Base-by-base conservation (phyloP, 2,888 invertebrate genomes). In the Standfussiana lucernea region DNA sequence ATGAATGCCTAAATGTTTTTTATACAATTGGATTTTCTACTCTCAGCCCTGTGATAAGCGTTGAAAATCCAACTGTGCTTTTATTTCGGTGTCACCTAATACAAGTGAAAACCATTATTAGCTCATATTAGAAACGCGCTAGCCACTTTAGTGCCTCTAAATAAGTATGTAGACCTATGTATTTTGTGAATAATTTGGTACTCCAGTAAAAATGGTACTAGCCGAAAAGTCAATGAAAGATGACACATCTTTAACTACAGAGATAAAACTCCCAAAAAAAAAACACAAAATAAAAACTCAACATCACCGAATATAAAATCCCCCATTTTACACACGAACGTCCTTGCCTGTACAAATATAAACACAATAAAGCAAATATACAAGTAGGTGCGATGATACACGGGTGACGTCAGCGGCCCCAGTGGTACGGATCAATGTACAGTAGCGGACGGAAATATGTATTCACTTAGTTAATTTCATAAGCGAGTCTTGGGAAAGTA, bases 271-370 rank as follows among this genome's bases (percentile, higher is more conserved):
- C 0, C 0, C 11, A 42, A 35, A 79, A 47, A 79, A 79, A 47
- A 79, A 42, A n/a, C 21, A 50, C 7, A 45, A 32, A 69, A 32
- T 42, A 13, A 4, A 74, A 67, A 37, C 53, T 56, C 28, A 56
- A 65, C 35, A 65, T 59, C 42, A 65, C 15, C 21, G 72, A 66
- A 76, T 75, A 74, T 61, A 66, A 80, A 61, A 64, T 66, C 73
- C 61, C 47, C 53, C 68, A 83, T 79, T 75, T 78, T 73, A 84
- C 65, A 76, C 73, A n/a, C 61, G n/a, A 79, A 78, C 75, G 86
- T 79, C 87, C 88, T 87, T 87, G 85, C 77, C 62, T 69, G 42
- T 53, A 76, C 83, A 79, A 84, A 88, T 84, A 84, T 82, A 86
- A 78, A 86, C 82, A 86, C 45, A 79, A 79, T 75, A 73, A 72